Evolutionary conservation across 2,113 vertebrate species (phyloP), one percentile per base, ranked within the genome.

Genomic region (Cyprinus carpio): DNA sequence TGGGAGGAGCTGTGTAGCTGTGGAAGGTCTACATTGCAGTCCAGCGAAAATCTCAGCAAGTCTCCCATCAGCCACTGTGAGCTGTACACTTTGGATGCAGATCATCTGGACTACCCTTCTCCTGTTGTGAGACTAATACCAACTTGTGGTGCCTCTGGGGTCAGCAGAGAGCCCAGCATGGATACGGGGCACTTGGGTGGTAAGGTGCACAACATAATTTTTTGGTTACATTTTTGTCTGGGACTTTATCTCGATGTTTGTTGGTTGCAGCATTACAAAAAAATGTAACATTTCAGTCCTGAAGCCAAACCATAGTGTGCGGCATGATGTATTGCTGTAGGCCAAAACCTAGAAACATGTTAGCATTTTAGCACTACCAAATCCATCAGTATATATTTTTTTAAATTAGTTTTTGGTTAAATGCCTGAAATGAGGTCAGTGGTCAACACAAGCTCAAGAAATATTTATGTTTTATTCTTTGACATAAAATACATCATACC

Each of bases 1-100:
- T 95, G 94, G 95, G 94, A 95, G 0, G 93, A 94, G 0, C 18
- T 72, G 89, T 95, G 92, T 71, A 97, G 95, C 91, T 96, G 93
- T 78, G 93, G 88, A 62, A 95, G 95, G 23, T 92, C 92, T 11
- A 95, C 92, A 90, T 96, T 95, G 76, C 94, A 94, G 89, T 94
- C 92, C 72, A 96, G 94, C 0, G 93, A 97, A 0, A 93, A 96
- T 0, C 92, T 94, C 29, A 84, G 90, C 81, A 94, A 95, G 74
- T 85, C 86, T 2, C 75, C 89, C 27, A 87, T 82, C 62, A 43
- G 54, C 1, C 94, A 93, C 85, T 89, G 86, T 23, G 92, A 95
- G 80, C 67, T 90, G 56, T 92, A 91, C 87, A 65, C 89, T 23
- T 56, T 85, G 4, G 76, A 93, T 12, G 91, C 87, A n/a, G 86